These are phyloP conservation scores for Notarius quadriscutis DNA, from an alignment of 2,113 vertebrate genomes.

Conservation along the genomic window DNA sequence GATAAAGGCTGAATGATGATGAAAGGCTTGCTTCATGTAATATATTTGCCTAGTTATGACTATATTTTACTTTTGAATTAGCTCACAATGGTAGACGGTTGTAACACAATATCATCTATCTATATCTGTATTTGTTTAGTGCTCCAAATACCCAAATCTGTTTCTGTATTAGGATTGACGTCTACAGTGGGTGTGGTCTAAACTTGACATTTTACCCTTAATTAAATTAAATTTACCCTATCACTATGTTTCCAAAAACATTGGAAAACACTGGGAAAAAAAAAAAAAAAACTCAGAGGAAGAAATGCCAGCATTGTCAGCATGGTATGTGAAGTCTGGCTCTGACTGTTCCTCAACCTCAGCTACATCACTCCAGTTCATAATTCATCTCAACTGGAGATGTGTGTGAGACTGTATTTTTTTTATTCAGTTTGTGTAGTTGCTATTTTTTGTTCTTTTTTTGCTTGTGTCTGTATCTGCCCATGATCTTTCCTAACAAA, in stretches of 20 bases:
- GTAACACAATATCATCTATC: background rate
- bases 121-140: background rate
- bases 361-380: background rate
- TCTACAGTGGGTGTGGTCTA: background rate
- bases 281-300: background rate
- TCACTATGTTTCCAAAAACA: background rate
- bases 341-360: background rate
- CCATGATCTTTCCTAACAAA: background rate
- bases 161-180: background rate
- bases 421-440: background rate
- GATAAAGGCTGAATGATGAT: conserved; percentile 19
- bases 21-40: background rate
- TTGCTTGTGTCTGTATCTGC: background rate
- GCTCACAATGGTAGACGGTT: background rate
- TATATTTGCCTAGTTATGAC: background rate
- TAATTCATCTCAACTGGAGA: background rate
- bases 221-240: background rate
- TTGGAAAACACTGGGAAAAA: background rate
- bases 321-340: background rate
- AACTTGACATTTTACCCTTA: background rate
- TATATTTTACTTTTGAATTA: background rate
- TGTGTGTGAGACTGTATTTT: background rate
- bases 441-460: background rate
- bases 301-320: background rate
- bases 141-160: background rate